Evolutionary conservation across 1,140 invertebrate species (phyloP).

Genomic region (Rhopalosiphum maidis): DNA sequence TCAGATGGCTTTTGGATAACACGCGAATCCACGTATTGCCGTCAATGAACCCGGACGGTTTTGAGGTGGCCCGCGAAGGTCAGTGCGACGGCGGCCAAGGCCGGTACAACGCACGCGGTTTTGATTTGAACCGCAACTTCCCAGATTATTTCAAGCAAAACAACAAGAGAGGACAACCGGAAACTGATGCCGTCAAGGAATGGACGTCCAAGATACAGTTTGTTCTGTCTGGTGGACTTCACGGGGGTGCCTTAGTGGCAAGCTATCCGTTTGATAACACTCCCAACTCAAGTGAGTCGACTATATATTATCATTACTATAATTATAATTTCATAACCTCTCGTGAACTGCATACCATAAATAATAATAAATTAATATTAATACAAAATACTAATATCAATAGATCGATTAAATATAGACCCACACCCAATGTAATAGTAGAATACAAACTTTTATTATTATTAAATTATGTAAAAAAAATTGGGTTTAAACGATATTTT

Average conservation of each 20-base stretch:
- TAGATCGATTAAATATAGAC: not conserved
- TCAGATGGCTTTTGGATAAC: constrained; percentile 86
- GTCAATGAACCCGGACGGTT: constrained; percentile 92
- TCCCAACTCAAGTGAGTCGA: constrained; percentile 83
- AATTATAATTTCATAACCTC: too few relatives aligned
- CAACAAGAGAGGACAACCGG: constrained; percentile 84
- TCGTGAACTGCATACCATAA: not conserved
- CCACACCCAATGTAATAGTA: not conserved
- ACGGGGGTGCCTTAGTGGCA: constrained; percentile 90
- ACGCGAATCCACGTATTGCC: constrained; percentile 91
- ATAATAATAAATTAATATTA: not conserved
- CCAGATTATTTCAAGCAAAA: constrained; percentile 90
- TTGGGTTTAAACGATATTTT: constrained; percentile 17
- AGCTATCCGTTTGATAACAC: constrained; percentile 94
- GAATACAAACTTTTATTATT: not conserved
- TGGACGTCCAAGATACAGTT: constrained; percentile 93
- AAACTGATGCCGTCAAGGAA: constrained; percentile 93
- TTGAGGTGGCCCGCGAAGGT: constrained; percentile 85
- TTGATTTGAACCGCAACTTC: constrained; percentile 91
- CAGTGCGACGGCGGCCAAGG: constrained; percentile 85
- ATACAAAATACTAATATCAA: not conserved
- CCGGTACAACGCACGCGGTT: constrained; percentile 85
- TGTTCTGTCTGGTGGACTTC: constrained; percentile 87
- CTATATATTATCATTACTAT: not conserved
- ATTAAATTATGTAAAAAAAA: not conserved